phyloP scores from a whole-genome alignment of 2,113 vertebrate genomes.

The Burhinus bistriatus region DNA sequence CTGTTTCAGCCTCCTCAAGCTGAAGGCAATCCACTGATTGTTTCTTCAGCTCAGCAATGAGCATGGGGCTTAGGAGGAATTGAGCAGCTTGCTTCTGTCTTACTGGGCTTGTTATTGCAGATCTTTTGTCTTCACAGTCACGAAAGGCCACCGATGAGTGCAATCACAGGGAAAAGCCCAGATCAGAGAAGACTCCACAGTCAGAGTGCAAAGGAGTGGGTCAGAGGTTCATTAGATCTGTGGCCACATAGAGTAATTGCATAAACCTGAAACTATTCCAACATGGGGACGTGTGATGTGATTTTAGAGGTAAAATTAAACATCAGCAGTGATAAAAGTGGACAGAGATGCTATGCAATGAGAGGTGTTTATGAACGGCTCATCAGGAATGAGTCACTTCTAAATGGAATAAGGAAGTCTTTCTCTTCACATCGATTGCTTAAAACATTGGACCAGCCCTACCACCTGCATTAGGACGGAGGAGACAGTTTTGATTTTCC shows the following conservation, averaged over 20 bases:
- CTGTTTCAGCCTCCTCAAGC: not conserved
- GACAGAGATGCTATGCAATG: not conserved
- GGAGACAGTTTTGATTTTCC: not conserved
- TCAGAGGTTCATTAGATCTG: not conserved
- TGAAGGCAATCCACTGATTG: not conserved
- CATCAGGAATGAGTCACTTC: not conserved
- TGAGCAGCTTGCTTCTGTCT: not conserved
- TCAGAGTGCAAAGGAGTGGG: not conserved
- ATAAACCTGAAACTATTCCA: not conserved
- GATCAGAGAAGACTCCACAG: not conserved
- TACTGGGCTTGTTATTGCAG: not conserved
- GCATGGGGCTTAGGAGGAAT: not conserved
- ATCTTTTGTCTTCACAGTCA: not conserved
- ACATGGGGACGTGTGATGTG: rapidly evolving
- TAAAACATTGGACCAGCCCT: not conserved
- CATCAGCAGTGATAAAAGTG: not conserved
- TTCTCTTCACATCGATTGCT: not conserved
- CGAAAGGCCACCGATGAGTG: not conserved
- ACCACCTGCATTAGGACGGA: not conserved
- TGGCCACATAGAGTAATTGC: not conserved
- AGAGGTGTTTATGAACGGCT: not conserved
- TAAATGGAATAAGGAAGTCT: not conserved
- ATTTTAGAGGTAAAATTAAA: not conserved
- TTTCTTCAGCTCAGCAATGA: not conserved
- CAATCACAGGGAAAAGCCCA: not conserved